Base-by-base conservation (phyloP, 2,797 vertebrate genomes). In the Pteronotus mesoamericanus region DNA sequence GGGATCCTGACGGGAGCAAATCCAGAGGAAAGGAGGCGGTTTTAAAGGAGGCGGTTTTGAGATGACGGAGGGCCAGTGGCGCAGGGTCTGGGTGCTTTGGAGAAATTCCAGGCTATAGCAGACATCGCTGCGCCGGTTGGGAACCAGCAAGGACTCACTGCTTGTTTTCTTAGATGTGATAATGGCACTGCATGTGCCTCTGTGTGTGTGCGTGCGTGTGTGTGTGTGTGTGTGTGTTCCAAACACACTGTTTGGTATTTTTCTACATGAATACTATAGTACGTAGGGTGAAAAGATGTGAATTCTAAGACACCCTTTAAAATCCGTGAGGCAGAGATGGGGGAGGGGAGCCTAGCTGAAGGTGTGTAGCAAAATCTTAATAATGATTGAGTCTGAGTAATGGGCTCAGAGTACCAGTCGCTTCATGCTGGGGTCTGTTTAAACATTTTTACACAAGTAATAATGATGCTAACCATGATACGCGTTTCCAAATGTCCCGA, bases 381-480 rank as follows among this genome's bases (percentile, higher is more conserved):
- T 19, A 16, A n/a, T 55, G 24, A 16, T 4, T 82, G 37, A 86
- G 19, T 26, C 37, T 80, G 59, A 61, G 44, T 21, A 9, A 39
- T 8, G 7, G 9, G 14, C 10, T 42, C 37, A 1, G 16, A 1
- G 24, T n/a, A n/a, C 32, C 18, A 1, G 14, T 53, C 34, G 4
- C 29, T 57, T 9, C 34, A 0, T 19, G 53, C 22, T 8, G 1
- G 42, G 18, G 16, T 46, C 12, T 69, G 46, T 53, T 32, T 46
- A 68, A 88, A 78, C 37, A 39, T 53, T 94, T 83, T 83, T 72
- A 87, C 46, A 44, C 61, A 86, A 66, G 34, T 14, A n/a, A 74
- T 37, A 15, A 42, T 48, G 44, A 53, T 19, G 21, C 39, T n/a
- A 19, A 46, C n/a, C 51, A 18, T 75, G 69, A 37, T n/a, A 5